Conservation (phyloP, 2,797 vertebrate species). For the Cuniculus paca region DNA sequence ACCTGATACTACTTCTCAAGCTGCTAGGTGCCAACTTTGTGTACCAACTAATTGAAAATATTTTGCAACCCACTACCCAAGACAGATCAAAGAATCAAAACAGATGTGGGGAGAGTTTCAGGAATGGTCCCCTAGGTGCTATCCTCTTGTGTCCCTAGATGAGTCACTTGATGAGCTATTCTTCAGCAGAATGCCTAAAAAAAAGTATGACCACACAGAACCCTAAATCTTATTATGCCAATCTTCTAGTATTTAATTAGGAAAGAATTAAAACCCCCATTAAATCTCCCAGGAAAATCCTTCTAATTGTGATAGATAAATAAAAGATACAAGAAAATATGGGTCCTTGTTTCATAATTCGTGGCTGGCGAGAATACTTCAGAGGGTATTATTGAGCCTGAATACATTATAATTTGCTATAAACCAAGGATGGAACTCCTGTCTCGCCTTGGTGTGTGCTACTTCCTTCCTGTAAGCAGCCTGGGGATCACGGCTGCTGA, state of each 20-base stretch:
- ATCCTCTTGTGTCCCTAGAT: neutral
- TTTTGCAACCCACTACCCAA: neutral
- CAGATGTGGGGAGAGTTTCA: neutral
- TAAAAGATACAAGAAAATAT: neutral
- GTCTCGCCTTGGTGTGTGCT: neutral
- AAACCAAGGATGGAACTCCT: conserved; percentile 41
- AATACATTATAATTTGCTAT: conserved; percentile 36
- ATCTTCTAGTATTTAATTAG: neutral
- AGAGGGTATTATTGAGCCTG: neutral
- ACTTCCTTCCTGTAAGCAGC: conserved; percentile 57
- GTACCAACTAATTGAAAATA: conserved; percentile 41
- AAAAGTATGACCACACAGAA: neutral
- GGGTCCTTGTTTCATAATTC: neutral
- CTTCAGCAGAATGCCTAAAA: neutral
- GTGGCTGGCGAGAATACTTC: neutral
- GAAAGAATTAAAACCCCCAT: conserved; percentile 44
- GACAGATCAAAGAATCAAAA: conserved; percentile 42
- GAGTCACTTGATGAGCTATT: neutral
- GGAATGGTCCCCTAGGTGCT: neutral
- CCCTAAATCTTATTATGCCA: neutral
- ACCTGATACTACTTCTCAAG: neutral
- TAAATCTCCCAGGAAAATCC: conserved; percentile 11
- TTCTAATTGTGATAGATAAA: conserved; percentile 48
- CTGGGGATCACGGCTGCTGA: neutral
- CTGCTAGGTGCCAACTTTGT: neutral